Evolutionary conservation across 1,140 invertebrate genomes (phyloP).

Genomic region (silkworm (Bombyx mori)): ASM3026992v2 NC_085126.1:9983001-9983500

Average conservation of each 20-base stretch:
- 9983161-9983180: conserved; percentile 14
- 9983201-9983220: conserved; percentile 19
- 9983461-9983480: background rate
- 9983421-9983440: conserved; percentile 1
- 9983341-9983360: too few species aligned
- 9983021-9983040: too few species aligned
- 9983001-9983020: too few species aligned
- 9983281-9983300: too few species aligned
- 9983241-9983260: conserved; percentile 12
- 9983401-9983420: background rate
- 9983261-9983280: conserved; percentile 5
- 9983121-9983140: too few species aligned
- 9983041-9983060: too few species aligned
- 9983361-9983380: background rate
- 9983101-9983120: too few species aligned
- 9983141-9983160: conserved; percentile 2
- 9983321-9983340: too few species aligned
- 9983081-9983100: too few species aligned
- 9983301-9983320: too few species aligned
- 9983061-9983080: too few species aligned
- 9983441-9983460: background rate
- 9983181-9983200: conserved; percentile 16
- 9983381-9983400: background rate
- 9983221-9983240: conserved; percentile 12
- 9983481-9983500: conserved; percentile 1